phyloP scores from a whole-genome alignment of 2,888 invertebrate species.

The Chloroclysta siterata region DNA sequence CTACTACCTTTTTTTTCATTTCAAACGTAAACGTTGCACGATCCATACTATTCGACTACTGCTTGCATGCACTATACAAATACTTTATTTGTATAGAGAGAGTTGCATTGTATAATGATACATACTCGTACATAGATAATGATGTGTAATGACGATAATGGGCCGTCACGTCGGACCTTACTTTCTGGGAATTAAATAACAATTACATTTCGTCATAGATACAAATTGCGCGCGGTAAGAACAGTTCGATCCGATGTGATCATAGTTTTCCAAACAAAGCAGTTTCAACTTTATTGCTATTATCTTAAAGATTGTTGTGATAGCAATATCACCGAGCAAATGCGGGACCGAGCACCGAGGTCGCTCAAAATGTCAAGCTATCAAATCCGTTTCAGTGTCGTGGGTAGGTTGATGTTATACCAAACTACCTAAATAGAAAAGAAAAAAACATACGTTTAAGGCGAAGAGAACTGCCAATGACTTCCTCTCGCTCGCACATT shows the following conservation, averaged over 20 bases:
- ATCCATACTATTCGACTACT: constrained; percentile 11
- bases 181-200: constrained; percentile 30
- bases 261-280: constrained; percentile 38
- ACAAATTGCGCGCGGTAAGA: constrained; percentile 63
- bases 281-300: constrained; percentile 40
- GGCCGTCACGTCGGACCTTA: constrained; percentile 25
- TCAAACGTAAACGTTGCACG: constrained; percentile 5
- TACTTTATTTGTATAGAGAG: constrained; percentile 29
- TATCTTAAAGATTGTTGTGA: constrained; percentile 47
- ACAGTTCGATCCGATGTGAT: constrained; percentile 51
- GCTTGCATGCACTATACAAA: constrained; percentile 26
- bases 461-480: no score
- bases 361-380: constrained; percentile 73
- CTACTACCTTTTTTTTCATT: constrained; percentile 27
- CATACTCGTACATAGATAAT: constrained; percentile 26
- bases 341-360: constrained; percentile 69
- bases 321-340: constrained; percentile 53
- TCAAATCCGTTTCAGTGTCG: constrained; percentile 70
- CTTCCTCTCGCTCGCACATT: no score
- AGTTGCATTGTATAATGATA: constrained; percentile 28
- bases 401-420: neutral
- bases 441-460: neutral
- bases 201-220: constrained; percentile 62
- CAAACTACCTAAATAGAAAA: neutral
- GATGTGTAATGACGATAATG: constrained; percentile 34